Percentiles rank a stretch among this genome's conserved stretches.
Conservation (phyloP, 2,888 invertebrate genomes). For the Sympetrum striolatum region DNA sequence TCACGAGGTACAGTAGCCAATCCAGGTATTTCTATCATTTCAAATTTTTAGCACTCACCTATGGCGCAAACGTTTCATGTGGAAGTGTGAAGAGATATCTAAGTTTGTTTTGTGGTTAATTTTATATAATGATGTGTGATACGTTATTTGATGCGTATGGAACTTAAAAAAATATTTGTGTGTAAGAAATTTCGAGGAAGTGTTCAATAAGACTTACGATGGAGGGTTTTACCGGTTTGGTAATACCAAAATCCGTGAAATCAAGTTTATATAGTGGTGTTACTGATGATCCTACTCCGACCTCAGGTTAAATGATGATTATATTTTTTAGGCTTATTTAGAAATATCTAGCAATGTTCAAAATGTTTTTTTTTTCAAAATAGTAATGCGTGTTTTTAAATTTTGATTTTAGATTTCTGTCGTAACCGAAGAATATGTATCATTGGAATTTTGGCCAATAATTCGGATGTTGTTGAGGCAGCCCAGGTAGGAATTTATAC, state of each 20-base stretch:
- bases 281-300: neutral
- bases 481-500: conserved; percentile 61
- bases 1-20: conserved; percentile 10
- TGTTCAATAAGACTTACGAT: neutral
- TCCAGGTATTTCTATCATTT: conserved; percentile 31
- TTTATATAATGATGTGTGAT: neutral
- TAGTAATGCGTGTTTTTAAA: neutral
- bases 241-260: neutral
- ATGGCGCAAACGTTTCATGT: neutral
- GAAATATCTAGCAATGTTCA: neutral
- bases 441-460: conserved; percentile 65
- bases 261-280: conserved; percentile 5
- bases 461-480: conserved; percentile 64
- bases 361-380: neutral
- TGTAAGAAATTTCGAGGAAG: neutral
- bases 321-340: neutral
- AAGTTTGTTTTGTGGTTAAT: neutral
- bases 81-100: neutral
- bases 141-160: neutral
- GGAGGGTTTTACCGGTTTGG: neutral
- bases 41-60: neutral
- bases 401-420: neutral
- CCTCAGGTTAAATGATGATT: neutral
- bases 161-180: neutral
- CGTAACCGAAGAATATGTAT: conserved; percentile 64